phyloP scores from a whole-genome alignment of 2,888 invertebrate species.

The Congeria kusceri region DNA sequence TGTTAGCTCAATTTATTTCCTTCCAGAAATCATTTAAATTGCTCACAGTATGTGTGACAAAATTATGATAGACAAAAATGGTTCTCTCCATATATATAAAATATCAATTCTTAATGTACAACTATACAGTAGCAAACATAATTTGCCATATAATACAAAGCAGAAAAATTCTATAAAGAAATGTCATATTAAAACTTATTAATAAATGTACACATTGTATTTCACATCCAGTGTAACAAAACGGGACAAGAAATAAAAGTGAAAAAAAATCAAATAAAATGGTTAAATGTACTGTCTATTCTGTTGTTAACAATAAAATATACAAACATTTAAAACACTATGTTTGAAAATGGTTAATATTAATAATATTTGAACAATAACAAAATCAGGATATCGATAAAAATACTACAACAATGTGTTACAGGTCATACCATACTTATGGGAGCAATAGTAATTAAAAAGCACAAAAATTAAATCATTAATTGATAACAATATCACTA shows the following conservation, averaged over 20 bases:
- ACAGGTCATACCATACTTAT: too few species aligned
- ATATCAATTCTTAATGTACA: conserved; percentile 4
- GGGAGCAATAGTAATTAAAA: too few species aligned
- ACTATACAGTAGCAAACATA: background rate
- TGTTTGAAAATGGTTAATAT: too few species aligned
- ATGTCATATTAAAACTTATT: background rate
- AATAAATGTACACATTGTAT: conserved; percentile 1
- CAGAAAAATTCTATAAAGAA: conserved; percentile 3
- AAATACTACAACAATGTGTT: too few species aligned
- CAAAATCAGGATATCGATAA: too few species aligned
- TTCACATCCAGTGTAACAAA: background rate
- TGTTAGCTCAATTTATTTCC: conserved; percentile 6
- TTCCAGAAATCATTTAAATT: conserved; percentile 13
- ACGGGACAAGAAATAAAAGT: background rate
- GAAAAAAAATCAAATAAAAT: background rate
- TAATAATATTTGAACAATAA: too few species aligned
- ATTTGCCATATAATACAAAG: background rate
- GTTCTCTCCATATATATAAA: conserved; percentile 2
- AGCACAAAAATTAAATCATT: too few species aligned
- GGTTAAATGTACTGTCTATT: too few species aligned
- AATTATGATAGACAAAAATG: background rate
- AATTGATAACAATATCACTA: too few species aligned
- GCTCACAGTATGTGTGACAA: conserved; percentile 1
- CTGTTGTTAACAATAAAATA: too few species aligned
- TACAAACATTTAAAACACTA: too few species aligned